Evolutionary conservation across 2,888 invertebrate genomes (phyloP).

Genomic region (Ligdia adustata): DNA sequence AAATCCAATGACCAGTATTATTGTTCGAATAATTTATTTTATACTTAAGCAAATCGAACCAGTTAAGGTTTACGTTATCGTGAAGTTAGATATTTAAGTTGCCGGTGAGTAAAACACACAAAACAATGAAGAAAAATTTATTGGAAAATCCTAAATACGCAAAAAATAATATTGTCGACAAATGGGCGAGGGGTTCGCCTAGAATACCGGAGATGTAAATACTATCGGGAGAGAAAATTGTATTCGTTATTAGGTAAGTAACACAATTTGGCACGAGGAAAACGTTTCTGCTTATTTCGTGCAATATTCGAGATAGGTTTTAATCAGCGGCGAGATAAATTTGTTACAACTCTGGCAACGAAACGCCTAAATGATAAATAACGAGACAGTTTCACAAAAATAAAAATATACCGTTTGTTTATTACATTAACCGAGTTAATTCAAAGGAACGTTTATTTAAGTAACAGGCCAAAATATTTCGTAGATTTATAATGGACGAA

Average conservation of each 20-base stretch:
- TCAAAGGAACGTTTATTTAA: constrained; percentile 26
- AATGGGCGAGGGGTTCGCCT: constrained; percentile 32
- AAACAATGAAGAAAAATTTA: too few species aligned
- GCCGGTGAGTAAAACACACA: too few species aligned
- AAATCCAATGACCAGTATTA: too few species aligned
- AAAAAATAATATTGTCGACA: constrained; percentile 29
- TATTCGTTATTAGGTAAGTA: constrained; percentile 51
- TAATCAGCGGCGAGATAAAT: constrained; percentile 35
- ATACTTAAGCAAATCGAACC: too few species aligned
- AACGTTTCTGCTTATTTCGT: constrained; percentile 46
- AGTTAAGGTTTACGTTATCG: too few species aligned
- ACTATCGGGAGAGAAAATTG: constrained; percentile 59
- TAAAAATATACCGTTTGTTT: constrained; percentile 5
- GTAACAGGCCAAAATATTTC: constrained; percentile 45
- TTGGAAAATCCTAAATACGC: constrained; percentile 24
- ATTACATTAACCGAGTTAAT: constrained; percentile 22
- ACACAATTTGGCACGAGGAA: constrained; percentile 59
- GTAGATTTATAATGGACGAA: constrained; percentile 43
- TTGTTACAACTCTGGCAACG: constrained; percentile 18
- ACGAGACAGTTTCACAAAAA: constrained; percentile 9
- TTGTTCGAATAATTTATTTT: constrained; percentile 8
- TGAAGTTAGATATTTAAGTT: too few species aligned
- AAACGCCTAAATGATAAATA: constrained; percentile 19
- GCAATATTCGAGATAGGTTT: constrained; percentile 37
- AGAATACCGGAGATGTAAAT: constrained; percentile 55